Conservation (phyloP, 1,140 invertebrate species). For the Lepidostoma basale region DNA sequence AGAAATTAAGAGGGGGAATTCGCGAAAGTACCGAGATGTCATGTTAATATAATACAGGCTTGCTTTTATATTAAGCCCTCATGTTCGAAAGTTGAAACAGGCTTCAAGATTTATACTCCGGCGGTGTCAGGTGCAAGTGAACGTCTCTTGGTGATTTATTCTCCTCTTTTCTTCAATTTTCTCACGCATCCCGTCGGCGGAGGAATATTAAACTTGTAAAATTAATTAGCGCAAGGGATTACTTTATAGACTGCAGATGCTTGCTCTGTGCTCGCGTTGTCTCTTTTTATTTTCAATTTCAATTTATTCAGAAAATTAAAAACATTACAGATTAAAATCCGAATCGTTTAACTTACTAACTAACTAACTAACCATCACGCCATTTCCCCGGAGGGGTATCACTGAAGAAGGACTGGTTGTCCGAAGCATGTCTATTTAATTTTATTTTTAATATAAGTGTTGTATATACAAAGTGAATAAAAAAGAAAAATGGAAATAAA, state of each 20-base stretch:
- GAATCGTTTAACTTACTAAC: too few species aligned
- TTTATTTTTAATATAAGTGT: too few species aligned
- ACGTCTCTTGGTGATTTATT: slow-evolving; percentile 32
- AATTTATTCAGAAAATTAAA: too few species aligned
- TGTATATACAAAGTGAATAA: too few species aligned
- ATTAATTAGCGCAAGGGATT: slow-evolving; percentile 46
- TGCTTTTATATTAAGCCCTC: slow-evolving; percentile 44
- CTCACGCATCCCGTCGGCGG: slow-evolving; percentile 36
- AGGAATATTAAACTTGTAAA: slow-evolving; percentile 46
- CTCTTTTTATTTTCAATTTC: too few species aligned
- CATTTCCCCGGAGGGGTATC: too few species aligned
- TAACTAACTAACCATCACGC: too few species aligned
- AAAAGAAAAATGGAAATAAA: too few species aligned
- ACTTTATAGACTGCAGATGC: slow-evolving; percentile 45
- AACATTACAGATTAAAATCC: too few species aligned
- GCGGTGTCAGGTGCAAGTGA: slow-evolving; percentile 46
- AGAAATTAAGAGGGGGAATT: slow-evolving; percentile 17
- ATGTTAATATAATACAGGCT: slow-evolving; percentile 38
- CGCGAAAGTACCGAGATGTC: slow-evolving; percentile 31
- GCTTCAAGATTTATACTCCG: slow-evolving; percentile 43
- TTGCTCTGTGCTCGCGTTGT: too few species aligned
- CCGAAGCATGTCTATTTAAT: too few species aligned
- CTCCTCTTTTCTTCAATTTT: slow-evolving; percentile 44
- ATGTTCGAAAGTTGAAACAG: slow-evolving; percentile 46
- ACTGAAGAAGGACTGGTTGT: too few species aligned